These are phyloP conservation scores for Dromius quadrimaculatus DNA, from an alignment of 2,888 invertebrate genomes.

Conservation along the genomic window DNA sequence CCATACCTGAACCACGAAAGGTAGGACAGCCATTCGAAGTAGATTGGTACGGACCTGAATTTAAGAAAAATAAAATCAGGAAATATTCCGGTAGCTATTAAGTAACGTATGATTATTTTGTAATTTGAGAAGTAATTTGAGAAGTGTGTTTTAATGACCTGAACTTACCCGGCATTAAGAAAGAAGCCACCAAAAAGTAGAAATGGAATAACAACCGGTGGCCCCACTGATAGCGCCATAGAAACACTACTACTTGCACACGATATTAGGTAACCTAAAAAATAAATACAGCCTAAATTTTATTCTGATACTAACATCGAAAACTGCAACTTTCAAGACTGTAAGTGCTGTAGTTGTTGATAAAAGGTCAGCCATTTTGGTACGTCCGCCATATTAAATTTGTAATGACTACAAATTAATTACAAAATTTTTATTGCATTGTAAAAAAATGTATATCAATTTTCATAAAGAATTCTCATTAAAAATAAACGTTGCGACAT, in stretches of 20 bases:
- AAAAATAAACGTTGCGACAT: too few relatives aligned
- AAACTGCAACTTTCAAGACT: too few relatives aligned
- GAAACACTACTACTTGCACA: constrained; percentile 85
- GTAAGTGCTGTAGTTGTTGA: too few relatives aligned
- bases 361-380: too few relatives aligned
- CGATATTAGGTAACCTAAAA: constrained; percentile 90
- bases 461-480: too few relatives aligned
- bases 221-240: constrained; percentile 91
- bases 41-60: constrained; percentile 83
- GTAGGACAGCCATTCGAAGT: constrained; percentile 88
- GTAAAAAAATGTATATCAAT: too few relatives aligned
- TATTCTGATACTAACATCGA: too few relatives aligned
- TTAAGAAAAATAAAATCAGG: not conserved
- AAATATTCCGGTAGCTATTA: not conserved
- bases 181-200: constrained; percentile 97
- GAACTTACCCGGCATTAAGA: constrained; percentile 84
- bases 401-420: too few relatives aligned
- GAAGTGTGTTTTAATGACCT: not conserved
- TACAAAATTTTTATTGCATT: too few relatives aligned
- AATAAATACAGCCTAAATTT: not conserved
- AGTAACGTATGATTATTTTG: not conserved
- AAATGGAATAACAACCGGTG: constrained; percentile 93
- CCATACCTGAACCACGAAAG: constrained; percentile 94
- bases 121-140: not conserved
- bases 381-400: too few relatives aligned